Conservation (phyloP, 2,797 vertebrate species). For the Hemitrygon akajei region DNA sequence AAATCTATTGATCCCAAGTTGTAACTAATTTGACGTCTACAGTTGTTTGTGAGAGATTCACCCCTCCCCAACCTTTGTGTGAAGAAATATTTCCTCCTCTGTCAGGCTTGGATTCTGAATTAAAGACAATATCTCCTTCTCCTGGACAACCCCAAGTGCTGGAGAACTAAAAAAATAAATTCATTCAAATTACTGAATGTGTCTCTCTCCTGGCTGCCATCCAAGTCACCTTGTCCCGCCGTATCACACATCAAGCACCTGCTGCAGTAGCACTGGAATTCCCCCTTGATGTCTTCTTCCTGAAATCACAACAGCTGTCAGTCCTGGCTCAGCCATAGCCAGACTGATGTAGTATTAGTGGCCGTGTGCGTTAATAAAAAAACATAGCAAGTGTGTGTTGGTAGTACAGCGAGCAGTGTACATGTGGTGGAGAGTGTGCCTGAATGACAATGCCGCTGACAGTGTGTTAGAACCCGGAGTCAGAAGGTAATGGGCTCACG, state of each 20-base stretch:
- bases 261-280: not conserved
- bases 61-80: not conserved
- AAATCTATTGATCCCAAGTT: not conserved
- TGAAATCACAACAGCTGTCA: not conserved
- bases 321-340: not conserved
- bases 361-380: no score
- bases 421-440: no score
- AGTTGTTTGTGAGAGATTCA: not conserved
- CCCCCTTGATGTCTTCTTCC: not conserved
- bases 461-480: not conserved
- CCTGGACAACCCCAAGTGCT: not conserved
- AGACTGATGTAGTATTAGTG: no score
- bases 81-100: not conserved
- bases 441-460: no score
- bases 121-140: not conserved
- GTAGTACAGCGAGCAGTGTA: no score
- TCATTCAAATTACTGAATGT: no score
- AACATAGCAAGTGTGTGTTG: no score
- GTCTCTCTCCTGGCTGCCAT: not conserved
- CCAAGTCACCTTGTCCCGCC: not conserved
- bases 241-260: not conserved
- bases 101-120: not conserved
- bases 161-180: no score
- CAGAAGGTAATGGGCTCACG: not conserved
- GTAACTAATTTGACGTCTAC: not conserved